Evolutionary conservation across 1,140 invertebrate genomes (phyloP).

Genomic region (Patella vulgata): DNA sequence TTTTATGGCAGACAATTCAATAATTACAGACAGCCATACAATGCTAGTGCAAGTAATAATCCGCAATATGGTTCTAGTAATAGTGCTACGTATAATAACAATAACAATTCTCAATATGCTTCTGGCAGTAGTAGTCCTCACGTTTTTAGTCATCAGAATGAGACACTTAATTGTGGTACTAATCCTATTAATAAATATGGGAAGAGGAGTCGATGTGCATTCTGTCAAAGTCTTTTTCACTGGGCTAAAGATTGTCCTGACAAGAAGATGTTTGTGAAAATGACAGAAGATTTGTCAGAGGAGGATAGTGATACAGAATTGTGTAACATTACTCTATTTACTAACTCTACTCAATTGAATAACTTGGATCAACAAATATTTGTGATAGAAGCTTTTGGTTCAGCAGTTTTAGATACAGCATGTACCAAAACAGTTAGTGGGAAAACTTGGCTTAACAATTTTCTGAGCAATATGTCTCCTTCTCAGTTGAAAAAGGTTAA

Average conservation of each 20-base stretch:
- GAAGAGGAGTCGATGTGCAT: conserved; percentile 11
- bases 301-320: conserved; percentile 14
- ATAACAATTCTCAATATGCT: too few relatives aligned
- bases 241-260: conserved; percentile 20
- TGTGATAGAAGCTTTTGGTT: conserved; percentile 19
- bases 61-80: too few relatives aligned
- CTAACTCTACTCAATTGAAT: conserved; percentile 1
- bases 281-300: background rate
- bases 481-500: too few relatives aligned
- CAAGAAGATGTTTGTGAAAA: conserved; percentile 8
- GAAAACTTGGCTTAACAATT: too few relatives aligned
- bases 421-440: conserved; percentile 13
- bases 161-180: conserved; percentile 13
- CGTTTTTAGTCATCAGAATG: too few relatives aligned
- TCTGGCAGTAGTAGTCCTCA: too few relatives aligned
- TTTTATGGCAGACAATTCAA: too few relatives aligned
- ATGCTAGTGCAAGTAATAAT: too few relatives aligned
- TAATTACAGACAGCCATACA: too few relatives aligned
- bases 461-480: too few relatives aligned
- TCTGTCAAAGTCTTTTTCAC: conserved; percentile 18
- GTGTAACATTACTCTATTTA: conserved; percentile 20
- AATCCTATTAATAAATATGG: conserved; percentile 25
- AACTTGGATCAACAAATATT: conserved; percentile 12
- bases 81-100: too few relatives aligned
- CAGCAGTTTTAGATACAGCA: conserved; percentile 29